Conservation (phyloP, 2,888 invertebrate genomes). For the Seira musarum region DNA sequence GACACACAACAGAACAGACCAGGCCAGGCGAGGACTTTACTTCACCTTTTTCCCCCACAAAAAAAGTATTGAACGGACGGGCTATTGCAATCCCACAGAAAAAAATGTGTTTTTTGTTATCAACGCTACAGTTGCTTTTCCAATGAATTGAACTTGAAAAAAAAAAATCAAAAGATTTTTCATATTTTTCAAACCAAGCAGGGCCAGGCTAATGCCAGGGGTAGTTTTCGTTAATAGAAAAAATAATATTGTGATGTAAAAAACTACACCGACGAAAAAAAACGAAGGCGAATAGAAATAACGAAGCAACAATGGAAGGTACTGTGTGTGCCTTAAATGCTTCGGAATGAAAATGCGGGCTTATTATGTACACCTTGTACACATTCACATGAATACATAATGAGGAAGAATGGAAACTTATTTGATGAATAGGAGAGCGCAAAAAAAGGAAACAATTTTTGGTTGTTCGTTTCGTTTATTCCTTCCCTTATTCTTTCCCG, state of each 20-base stretch:
- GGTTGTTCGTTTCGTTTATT: not conserved
- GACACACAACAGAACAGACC: too few relatives aligned
- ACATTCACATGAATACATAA: constrained; percentile 33
- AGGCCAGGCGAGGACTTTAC: too few relatives aligned
- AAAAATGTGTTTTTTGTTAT: constrained; percentile 5
- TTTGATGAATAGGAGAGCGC: not conserved
- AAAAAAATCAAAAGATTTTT: constrained; percentile 37
- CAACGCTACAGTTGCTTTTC: constrained; percentile 56
- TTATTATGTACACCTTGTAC: constrained; percentile 29
- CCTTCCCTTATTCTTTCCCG: constrained; percentile 29
- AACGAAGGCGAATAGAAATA: constrained; percentile 36
- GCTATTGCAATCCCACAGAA: not conserved
- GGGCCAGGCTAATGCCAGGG: too few relatives aligned
- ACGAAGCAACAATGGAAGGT: constrained; percentile 19
- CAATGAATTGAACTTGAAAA: constrained; percentile 42
- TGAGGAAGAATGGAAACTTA: constrained; percentile 19
- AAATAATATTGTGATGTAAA: not conserved
- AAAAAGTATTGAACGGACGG: not conserved
- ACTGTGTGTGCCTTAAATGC: not conserved
- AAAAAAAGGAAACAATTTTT: constrained; percentile 3
- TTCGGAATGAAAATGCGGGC: constrained; percentile 53
- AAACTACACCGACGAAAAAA: constrained; percentile 17
- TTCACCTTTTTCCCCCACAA: constrained; percentile 18
- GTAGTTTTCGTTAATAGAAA: constrained; percentile 18
- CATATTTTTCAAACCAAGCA: not conserved